These are phyloP conservation scores for Chloroceryle amazona DNA, from an alignment of 2,797 vertebrate species.

Conservation along the genomic window DNA sequence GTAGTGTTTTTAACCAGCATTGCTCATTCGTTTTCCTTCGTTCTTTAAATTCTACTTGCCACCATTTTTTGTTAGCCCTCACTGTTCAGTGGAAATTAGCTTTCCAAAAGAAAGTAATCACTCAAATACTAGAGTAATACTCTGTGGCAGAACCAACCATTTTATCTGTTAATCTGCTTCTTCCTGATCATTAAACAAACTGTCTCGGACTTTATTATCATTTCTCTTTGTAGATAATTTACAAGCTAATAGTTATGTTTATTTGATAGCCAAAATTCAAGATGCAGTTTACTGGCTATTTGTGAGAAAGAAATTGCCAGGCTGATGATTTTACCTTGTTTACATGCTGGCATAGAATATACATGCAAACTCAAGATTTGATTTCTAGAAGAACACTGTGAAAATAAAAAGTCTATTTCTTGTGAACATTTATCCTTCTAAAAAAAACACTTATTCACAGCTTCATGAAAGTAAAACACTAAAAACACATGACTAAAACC, in stretches of 20 bases:
- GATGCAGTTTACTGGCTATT: not conserved
- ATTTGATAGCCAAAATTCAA: not conserved
- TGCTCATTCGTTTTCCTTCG: not conserved
- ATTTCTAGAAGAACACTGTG: not conserved
- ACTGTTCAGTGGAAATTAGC: not conserved
- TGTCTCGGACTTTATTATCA: not conserved
- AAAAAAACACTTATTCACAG: not conserved
- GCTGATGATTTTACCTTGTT: not conserved
- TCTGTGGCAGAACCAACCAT: not conserved
- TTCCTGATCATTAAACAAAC: not conserved
- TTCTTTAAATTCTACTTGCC: not conserved
- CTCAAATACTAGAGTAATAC: not conserved
- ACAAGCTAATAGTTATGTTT: not conserved
- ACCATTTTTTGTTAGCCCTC: not conserved
- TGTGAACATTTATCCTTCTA: not conserved
- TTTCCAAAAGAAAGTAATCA: not conserved
- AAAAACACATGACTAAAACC: not conserved
- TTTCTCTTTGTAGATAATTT: not conserved
- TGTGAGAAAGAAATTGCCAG: not conserved
- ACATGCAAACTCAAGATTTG: not conserved
- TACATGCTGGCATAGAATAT: not conserved
- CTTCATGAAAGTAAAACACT: not conserved
- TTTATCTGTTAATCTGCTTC: not conserved
- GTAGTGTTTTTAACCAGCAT: not conserved
- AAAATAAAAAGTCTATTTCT: not conserved